phyloP scores from a whole-genome alignment of 2,888 invertebrate genomes.

The Drosophila barbarae region DNA sequence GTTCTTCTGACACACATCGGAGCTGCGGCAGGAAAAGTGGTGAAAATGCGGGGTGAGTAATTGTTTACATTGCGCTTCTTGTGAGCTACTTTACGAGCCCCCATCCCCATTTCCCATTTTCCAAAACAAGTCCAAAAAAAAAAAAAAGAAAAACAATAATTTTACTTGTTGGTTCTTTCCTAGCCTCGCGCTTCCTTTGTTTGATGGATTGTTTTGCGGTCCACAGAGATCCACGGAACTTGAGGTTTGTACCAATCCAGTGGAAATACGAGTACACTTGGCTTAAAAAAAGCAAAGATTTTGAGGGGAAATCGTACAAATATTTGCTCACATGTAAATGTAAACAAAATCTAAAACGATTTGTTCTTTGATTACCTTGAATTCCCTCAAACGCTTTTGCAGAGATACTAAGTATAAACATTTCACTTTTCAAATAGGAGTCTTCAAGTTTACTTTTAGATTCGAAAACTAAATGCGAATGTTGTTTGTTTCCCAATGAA shows the following conservation, averaged over 20 bases:
- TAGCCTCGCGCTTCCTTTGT: slow-evolving; percentile 13
- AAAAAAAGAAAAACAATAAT: background rate
- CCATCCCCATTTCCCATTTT: slow-evolving; percentile 3
- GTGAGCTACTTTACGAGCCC: slow-evolving; percentile 45
- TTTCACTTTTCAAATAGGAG: background rate
- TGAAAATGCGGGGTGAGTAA: slow-evolving; percentile 22
- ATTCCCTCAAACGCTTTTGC: slow-evolving; percentile 11
- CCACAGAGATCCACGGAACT: slow-evolving; percentile 23
- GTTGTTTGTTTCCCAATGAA: background rate
- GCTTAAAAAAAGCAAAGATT: background rate
- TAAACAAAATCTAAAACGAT: slow-evolving; percentile 25
- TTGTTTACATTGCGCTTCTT: slow-evolving; percentile 44
- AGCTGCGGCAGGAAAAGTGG: slow-evolving; percentile 18
- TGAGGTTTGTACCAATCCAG: slow-evolving; percentile 6
- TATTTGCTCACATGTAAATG: slow-evolving; percentile 25
- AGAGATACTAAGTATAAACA: slow-evolving; percentile 20
- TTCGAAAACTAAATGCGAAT: background rate
- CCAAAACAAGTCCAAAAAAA: background rate
- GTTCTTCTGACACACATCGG: slow-evolving; percentile 59
- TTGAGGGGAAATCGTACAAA: background rate
- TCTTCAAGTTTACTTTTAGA: background rate
- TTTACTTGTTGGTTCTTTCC: slow-evolving; percentile 30
- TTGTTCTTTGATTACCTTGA: slow-evolving; percentile 38
- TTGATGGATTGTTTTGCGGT: slow-evolving; percentile 40
- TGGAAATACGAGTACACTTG: background rate